Evolutionary conservation across 2,113 vertebrate genomes (phyloP).

Genomic region (Scopus umbretta): DNA sequence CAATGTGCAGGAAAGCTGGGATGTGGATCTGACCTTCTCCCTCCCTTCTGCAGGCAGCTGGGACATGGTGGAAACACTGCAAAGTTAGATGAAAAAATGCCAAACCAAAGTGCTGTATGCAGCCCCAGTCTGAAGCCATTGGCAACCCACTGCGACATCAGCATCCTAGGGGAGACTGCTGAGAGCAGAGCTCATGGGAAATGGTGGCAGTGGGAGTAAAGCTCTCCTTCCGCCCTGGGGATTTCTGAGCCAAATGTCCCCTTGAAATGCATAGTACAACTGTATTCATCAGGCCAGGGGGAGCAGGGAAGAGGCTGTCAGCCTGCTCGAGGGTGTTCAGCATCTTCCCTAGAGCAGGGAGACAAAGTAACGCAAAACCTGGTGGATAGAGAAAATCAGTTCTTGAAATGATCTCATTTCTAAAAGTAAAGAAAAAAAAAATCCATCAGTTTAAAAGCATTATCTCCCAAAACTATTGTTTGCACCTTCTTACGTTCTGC

Average conservation of each 20-base stretch:
- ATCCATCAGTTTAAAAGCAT: background rate
- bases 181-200: background rate
- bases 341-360: background rate
- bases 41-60: background rate
- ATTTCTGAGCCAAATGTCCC: rapidly evolving
- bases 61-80: background rate
- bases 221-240: background rate
- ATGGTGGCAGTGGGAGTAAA: background rate
- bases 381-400: background rate
- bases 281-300: background rate
- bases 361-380: background rate
- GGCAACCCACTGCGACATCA: background rate
- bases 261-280: too few relatives aligned
- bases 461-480: background rate
- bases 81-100: background rate
- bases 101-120: background rate
- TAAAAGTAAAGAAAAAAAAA: background rate
- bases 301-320: background rate
- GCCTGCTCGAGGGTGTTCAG: background rate
- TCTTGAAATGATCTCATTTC: background rate
- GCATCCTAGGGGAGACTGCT: background rate
- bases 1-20: background rate
- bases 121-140: background rate
- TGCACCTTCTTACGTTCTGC: background rate
- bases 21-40: background rate